Conservation (phyloP, 2,888 invertebrate genomes). For the Nephrotoma guestfalica region DNA sequence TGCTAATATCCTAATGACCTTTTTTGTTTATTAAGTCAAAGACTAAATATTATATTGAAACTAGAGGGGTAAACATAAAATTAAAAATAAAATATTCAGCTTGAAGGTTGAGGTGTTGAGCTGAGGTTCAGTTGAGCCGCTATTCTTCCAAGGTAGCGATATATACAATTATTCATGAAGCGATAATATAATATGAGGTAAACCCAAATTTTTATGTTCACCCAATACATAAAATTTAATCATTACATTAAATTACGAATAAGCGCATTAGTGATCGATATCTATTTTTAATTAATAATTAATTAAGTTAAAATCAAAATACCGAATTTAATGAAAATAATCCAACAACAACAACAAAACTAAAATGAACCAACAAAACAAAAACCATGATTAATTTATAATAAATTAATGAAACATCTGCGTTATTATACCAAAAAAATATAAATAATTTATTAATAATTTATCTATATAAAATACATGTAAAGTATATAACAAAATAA, state of each 20-base stretch:
- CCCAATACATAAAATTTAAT: too few species aligned
- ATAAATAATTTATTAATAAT: background rate
- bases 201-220: too few species aligned
- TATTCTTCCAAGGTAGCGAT: too few species aligned
- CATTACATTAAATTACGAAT: background rate
- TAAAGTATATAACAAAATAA: background rate
- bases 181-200: too few species aligned
- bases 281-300: background rate
- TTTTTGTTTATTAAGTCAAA: too few species aligned
- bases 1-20: too few species aligned
- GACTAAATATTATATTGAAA: too few species aligned
- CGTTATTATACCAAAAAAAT: background rate
- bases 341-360: background rate
- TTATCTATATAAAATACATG: background rate
- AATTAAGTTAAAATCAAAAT: background rate
- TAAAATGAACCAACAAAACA: background rate
- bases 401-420: background rate
- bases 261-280: background rate
- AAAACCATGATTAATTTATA: background rate
- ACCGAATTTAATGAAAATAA: background rate
- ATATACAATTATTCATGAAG: too few species aligned
- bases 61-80: too few species aligned
- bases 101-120: too few species aligned
- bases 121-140: too few species aligned
- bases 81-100: too few species aligned